Evolutionary conservation across 2,113 vertebrate genomes (phyloP).

Genomic region (Xerus inauris): DNA sequence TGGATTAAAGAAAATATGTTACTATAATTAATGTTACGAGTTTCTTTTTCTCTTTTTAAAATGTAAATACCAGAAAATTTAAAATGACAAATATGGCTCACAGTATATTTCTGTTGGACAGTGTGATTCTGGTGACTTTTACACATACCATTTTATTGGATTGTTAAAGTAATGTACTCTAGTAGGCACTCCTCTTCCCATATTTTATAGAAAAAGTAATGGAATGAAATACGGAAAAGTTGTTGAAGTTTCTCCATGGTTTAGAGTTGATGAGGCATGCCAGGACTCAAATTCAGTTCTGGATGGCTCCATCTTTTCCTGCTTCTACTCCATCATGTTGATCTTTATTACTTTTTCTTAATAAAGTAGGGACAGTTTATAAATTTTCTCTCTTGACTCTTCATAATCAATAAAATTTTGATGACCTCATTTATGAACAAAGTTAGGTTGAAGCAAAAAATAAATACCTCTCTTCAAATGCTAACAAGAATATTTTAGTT

Average conservation of each 20-base stretch:
- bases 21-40: conserved; percentile 12
- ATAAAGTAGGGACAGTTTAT: not conserved
- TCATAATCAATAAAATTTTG: not conserved
- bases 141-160: not conserved
- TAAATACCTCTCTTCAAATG: not conserved
- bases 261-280: not conserved
- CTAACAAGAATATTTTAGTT: not conserved
- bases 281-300: not conserved
- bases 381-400: not conserved
- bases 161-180: not conserved
- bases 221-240: not conserved
- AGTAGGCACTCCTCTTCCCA: not conserved
- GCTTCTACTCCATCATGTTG: not conserved
- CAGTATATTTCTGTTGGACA: not conserved
- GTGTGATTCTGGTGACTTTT: not conserved
- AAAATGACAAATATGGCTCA: not conserved
- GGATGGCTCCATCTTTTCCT: not conserved
- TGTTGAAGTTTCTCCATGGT: not conserved
- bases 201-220: not conserved
- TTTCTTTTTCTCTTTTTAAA: conserved; percentile 25
- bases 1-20: conserved; percentile 35
- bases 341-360: not conserved
- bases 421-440: not conserved
- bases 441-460: not conserved
- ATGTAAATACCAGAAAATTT: conserved; percentile 31